phyloP scores from a whole-genome alignment of 1,140 invertebrate genomes.

The Cydia amplana region DNA sequence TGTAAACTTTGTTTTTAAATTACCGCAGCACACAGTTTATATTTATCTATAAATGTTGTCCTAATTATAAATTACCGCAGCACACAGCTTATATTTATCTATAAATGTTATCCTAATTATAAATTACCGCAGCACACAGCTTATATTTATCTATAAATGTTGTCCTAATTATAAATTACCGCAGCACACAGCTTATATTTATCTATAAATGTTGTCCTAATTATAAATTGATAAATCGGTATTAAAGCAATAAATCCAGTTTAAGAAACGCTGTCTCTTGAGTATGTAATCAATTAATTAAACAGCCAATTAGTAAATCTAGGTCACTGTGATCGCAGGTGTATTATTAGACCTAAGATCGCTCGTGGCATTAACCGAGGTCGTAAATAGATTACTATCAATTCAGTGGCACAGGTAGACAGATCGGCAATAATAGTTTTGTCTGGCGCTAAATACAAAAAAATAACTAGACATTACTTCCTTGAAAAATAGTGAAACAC shows the following conservation, averaged over 20 bases:
- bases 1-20: no score
- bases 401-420: slow-evolving; percentile 1
- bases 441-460: neutral
- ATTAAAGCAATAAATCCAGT: neutral
- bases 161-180: neutral
- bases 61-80: neutral
- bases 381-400: slow-evolving; percentile 15
- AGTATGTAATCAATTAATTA: slow-evolving; percentile 21
- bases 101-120: neutral
- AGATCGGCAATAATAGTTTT: neutral
- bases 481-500: no score
- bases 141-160: no score
- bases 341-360: slow-evolving; percentile 7
- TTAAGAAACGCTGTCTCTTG: neutral
- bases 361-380: slow-evolving; percentile 23
- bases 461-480: no score
- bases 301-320: slow-evolving; percentile 24
- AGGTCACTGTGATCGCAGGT: neutral
- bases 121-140: no score
- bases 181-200: no score
- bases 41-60: no score
- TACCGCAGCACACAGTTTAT: no score
- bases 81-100: no score
- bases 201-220: no score
- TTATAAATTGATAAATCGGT: neutral